A percentile compares a stretch with the other conserved stretches of the same genome.
Evolutionary conservation across 2,888 invertebrate genomes (phyloP).

Genomic region (Tridacna gigas): DNA sequence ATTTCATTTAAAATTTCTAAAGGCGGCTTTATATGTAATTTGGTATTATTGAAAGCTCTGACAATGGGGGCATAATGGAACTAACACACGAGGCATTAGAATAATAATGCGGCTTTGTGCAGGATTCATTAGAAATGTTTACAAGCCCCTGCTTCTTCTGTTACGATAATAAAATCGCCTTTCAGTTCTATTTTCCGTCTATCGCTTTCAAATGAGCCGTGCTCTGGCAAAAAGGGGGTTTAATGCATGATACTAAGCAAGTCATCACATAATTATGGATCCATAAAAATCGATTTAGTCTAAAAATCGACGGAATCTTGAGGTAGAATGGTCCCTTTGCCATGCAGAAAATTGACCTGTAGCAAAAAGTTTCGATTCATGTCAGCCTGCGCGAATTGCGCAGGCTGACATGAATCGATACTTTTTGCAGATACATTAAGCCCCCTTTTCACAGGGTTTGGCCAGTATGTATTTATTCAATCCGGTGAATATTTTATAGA

Average conservation of each 20-base stretch:
- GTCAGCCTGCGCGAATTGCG: too few relatives aligned
- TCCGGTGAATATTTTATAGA: constrained; percentile 57
- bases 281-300: too few relatives aligned
- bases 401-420: too few relatives aligned
- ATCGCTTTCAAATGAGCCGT: constrained; percentile 51
- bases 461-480: constrained; percentile 54
- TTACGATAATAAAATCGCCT: constrained; percentile 57
- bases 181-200: constrained; percentile 55
- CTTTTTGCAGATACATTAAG: too few relatives aligned
- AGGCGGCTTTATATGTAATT: constrained; percentile 66
- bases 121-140: constrained; percentile 62
- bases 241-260: too few relatives aligned
- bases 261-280: too few relatives aligned
- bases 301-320: too few relatives aligned
- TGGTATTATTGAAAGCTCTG: constrained; percentile 54
- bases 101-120: constrained; percentile 56
- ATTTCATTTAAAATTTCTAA: constrained; percentile 69
- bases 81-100: constrained; percentile 55
- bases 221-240: too few relatives aligned
- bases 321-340: too few relatives aligned
- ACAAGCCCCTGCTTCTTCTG: constrained; percentile 49
- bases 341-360: too few relatives aligned
- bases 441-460: too few relatives aligned
- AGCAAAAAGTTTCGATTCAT: too few relatives aligned
- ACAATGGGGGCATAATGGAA: constrained; percentile 58